Conservation (phyloP, 1,140 invertebrate species). For the Augochlora pura region DNA sequence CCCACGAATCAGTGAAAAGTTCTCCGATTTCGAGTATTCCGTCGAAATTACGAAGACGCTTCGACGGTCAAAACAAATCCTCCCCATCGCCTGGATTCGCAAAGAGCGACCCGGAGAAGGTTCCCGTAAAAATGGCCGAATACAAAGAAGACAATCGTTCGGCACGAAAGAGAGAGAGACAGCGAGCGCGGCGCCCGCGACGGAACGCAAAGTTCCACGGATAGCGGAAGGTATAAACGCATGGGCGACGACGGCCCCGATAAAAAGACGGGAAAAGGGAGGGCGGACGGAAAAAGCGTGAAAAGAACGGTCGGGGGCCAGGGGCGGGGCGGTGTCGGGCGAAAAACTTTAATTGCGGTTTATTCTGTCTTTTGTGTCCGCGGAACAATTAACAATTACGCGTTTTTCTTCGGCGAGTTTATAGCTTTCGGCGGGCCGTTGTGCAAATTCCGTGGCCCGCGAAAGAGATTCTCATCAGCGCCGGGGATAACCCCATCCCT, state of each 20-base stretch:
- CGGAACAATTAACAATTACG: conserved; percentile 3
- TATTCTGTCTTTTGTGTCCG: background rate
- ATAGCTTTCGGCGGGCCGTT: background rate
- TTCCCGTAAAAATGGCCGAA: background rate
- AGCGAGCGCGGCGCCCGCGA: too few relatives aligned
- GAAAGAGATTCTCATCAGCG: background rate
- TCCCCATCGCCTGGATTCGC: too few relatives aligned
- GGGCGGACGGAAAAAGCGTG: background rate
- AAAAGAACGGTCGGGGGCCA: background rate
- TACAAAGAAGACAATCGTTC: background rate
- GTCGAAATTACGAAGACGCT: too few relatives aligned
- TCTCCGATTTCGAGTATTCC: too few relatives aligned
- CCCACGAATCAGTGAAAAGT: too few relatives aligned
- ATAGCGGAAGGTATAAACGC: conserved; percentile 2
- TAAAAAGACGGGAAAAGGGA: background rate
- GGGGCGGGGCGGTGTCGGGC: background rate
- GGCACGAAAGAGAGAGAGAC: background rate
- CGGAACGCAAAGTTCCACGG: background rate
- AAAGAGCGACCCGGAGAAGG: too few relatives aligned
- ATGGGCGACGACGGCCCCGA: background rate
- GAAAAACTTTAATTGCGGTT: conserved; percentile 6
- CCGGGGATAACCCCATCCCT: background rate
- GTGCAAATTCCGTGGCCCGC: background rate
- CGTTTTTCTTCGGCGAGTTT: background rate
- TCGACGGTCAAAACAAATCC: too few relatives aligned